Base-by-base conservation (phyloP, 2,888 invertebrate genomes). In the Actias luna region DNA sequence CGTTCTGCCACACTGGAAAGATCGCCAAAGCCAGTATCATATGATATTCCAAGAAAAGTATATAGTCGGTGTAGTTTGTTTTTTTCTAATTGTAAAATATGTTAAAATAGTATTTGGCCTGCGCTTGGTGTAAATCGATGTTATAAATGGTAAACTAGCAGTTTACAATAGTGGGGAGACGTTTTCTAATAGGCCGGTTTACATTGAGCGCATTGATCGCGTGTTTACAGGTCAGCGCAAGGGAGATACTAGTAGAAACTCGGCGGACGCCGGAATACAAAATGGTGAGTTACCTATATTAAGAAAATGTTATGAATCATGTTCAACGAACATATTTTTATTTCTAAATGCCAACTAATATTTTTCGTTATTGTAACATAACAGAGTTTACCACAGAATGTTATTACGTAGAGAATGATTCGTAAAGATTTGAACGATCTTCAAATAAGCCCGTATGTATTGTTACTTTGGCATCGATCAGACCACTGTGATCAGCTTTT, bases 181-280 rank as follows among this genome's bases (percentile, higher is more conserved):
- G 79, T 80, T 81, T 79, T 79, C 76, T 76, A 82, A 79, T 79
- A 80, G 79, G 77, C 78, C 80, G 77, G 79, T 82, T 85, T 84
- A 82, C 82, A 88, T 82, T 87, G 83, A 87, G 86, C 83, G 83
- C 84, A 86, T 84, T 88, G 85, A 88, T 89, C 83, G 87, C 87
- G 84, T 90, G 85, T 88, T 90, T 85, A 81, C 90, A 92, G 92
- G 92, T 92, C 85, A 91, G 82, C 87, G 87, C 89, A 79, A 89
- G 89, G 86, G 91, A 87, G 87, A 88, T 90, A 83, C 85, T 91
- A 76, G 83, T 90, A 84, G 88, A 92, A 85, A 87, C 89, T 81
- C 88, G 85, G 73, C 89, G 91, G 79, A 81, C 88, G 80, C 83
- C 89, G 78, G 88, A 89, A 82, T 89, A 80, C 83, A 90, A 88